These are phyloP conservation scores for Paedocypris micromegethes DNA, from an alignment of 2,797 vertebrate genomes.

Conservation along the genomic window DNA sequence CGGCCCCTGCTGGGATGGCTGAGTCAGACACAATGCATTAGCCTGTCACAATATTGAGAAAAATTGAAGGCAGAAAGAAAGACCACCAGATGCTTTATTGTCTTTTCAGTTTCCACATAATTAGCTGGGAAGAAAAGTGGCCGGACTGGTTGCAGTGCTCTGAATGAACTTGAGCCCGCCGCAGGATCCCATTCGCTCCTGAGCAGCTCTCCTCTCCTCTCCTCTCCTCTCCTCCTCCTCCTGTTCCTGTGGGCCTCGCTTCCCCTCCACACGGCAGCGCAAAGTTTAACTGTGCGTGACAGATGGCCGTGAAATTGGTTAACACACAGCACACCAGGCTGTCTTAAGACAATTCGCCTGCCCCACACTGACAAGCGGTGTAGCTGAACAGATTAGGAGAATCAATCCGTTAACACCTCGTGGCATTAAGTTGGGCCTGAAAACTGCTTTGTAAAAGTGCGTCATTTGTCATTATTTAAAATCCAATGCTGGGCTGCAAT, in stretches of 20 bases:
- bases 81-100: slow-evolving; percentile 99
- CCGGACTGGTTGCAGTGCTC: slow-evolving; percentile 83
- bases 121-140: slow-evolving; percentile 94
- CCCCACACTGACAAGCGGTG: slow-evolving; percentile 63
- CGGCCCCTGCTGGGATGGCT: slow-evolving; percentile 74
- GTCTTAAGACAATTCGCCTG: slow-evolving; percentile 51
- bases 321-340: slow-evolving; percentile 73
- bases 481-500: slow-evolving; percentile 55
- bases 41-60: slow-evolving; percentile 94
- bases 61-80: slow-evolving; percentile 86
- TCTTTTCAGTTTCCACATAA: slow-evolving; percentile 98
- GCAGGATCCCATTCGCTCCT: slow-evolving; percentile 76
- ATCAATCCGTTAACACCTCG: slow-evolving; percentile 72
- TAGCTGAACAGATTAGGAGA: slow-evolving; percentile 68
- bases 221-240: slow-evolving; percentile 38
- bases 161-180: slow-evolving; percentile 95
- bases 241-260: slow-evolving; percentile 47
- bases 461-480: slow-evolving; percentile 61
- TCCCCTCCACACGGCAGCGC: slow-evolving; percentile 80
- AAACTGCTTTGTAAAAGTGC: slow-evolving; percentile 51
- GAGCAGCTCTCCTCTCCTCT: slow-evolving; percentile 7
- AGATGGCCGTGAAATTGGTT: slow-evolving; percentile 97
- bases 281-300: slow-evolving; percentile 95
- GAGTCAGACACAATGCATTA: slow-evolving; percentile 90
- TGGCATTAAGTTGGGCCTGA: slow-evolving; percentile 63